phyloP scores from a whole-genome alignment of 2,113 vertebrate species.

The Anguilla rostrata region DNA sequence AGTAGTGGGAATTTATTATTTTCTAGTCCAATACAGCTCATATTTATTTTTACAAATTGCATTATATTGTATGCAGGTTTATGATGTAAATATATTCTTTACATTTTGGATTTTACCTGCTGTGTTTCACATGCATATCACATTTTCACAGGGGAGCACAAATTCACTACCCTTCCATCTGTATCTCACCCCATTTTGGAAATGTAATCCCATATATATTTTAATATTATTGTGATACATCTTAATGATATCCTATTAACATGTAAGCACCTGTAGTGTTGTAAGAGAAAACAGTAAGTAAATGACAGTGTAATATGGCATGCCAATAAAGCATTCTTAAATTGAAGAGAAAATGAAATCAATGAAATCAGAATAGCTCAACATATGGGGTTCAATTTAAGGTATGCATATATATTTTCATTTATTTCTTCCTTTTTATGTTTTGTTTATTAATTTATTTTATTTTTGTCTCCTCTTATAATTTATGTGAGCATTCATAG shows the following conservation, averaged over 20 bases:
- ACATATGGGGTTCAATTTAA: no score
- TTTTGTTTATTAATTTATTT: no score
- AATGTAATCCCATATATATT: no score
- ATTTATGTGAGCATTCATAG: no score
- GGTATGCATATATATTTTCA: no score
- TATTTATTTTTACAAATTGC: background rate
- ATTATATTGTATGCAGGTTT: background rate
- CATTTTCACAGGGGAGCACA: background rate
- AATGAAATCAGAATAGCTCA: no score
- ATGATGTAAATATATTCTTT: background rate
- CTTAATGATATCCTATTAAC: background rate
- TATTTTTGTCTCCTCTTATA: no score
- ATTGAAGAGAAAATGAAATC: no score
- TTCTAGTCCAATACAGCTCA: background rate
- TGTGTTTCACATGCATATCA: background rate
- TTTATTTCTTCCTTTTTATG: no score
- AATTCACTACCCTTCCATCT: background rate
- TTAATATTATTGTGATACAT: background rate
- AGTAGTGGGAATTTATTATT: background rate
- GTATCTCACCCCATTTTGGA: background rate
- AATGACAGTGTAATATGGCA: background rate
- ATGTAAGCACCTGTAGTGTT: background rate
- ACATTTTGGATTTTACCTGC: background rate
- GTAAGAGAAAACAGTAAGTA: background rate
- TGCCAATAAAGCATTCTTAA: no score